Percentiles rank a stretch among this genome's conserved stretches.
phyloP scores from a whole-genome alignment of 2,113 vertebrate species.

The Poicephalus gulielmi region DNA sequence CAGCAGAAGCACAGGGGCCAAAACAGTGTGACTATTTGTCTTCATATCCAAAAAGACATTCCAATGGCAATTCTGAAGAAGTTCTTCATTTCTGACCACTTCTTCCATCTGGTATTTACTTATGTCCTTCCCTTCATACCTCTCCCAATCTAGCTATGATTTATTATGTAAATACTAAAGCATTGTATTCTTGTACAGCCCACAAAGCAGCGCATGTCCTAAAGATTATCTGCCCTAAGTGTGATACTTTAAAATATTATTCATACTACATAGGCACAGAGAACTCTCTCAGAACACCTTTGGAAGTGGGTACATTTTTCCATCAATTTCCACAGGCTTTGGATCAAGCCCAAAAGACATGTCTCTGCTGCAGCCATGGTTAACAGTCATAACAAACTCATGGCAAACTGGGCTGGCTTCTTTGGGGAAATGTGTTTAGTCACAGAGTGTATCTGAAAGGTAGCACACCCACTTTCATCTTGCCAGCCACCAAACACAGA shows the following conservation, averaged over 20 bases:
- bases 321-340: neutral
- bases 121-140: neutral
- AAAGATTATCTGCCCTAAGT: neutral
- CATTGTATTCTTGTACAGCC: neutral
- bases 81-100: neutral
- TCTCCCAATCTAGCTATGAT: neutral
- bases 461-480: neutral
- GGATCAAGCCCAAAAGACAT: neutral
- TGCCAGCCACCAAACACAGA: neutral
- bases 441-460: neutral
- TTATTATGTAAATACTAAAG: neutral
- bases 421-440: neutral
- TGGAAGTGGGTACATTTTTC: neutral
- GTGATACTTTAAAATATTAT: neutral
- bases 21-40: neutral
- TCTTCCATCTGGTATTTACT: neutral
- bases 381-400: neutral
- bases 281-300: neutral
- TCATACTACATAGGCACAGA: neutral
- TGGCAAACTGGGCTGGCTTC: neutral
- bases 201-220: neutral
- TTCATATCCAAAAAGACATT: neutral
- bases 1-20: neutral
- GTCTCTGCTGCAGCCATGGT: neutral
- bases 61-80: neutral